phyloP scores from a whole-genome alignment of 2,888 invertebrate genomes.

The Synergus umbraculus region DNA sequence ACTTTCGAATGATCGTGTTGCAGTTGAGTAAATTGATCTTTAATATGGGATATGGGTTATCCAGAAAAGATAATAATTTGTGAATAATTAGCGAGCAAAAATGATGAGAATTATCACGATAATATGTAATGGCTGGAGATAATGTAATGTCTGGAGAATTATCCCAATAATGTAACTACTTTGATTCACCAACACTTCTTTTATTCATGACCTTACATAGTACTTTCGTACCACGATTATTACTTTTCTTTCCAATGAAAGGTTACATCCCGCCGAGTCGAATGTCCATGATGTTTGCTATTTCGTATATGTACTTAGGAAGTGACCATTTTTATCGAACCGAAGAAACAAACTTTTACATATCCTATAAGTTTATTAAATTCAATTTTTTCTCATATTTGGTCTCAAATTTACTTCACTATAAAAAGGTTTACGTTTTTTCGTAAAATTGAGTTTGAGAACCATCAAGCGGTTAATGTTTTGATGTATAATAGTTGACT shows the following conservation, averaged over 20 bases:
- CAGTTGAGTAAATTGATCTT: background rate
- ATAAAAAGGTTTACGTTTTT: background rate
- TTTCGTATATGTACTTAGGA: background rate
- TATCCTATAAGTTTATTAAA: background rate
- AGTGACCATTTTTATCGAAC: background rate
- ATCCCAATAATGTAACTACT: background rate
- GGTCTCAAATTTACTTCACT: background rate
- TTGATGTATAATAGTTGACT: background rate
- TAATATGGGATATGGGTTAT: background rate
- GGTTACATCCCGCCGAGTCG: background rate
- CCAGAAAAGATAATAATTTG: background rate
- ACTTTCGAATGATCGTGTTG: background rate
- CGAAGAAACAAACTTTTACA: background rate
- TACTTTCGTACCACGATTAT: background rate
- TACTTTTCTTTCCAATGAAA: constrained; percentile 11
- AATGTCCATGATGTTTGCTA: background rate
- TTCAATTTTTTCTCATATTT: background rate
- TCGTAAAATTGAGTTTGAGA: background rate
- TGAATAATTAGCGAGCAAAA: background rate
- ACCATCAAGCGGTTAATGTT: background rate
- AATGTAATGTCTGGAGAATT: background rate
- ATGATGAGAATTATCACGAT: background rate
- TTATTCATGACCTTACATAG: background rate
- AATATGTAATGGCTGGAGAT: too few species aligned
- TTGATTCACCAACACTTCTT: background rate